Percentiles rank a stretch among this genome's conserved stretches.
These are phyloP conservation scores for Congeria kusceri DNA, from an alignment of 2,888 invertebrate genomes.

Conservation along the genomic window DNA sequence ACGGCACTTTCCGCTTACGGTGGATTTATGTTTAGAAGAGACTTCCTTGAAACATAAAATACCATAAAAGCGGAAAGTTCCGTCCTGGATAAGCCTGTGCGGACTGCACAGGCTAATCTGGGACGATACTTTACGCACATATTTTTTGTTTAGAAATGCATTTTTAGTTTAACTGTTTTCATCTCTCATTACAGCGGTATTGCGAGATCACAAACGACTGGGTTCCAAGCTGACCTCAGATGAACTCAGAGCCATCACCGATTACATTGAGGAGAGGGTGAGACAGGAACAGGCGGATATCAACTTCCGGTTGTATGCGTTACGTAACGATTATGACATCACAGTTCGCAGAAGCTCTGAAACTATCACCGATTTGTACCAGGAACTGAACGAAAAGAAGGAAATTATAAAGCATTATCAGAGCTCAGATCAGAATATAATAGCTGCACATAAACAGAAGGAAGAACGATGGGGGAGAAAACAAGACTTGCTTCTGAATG, in stretches of 20 bases:
- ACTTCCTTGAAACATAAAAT: too few species aligned
- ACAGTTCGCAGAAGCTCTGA: conserved; percentile 60
- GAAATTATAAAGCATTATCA: conserved; percentile 64
- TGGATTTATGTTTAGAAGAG: too few species aligned
- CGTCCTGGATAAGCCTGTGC: too few species aligned
- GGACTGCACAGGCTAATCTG: too few species aligned
- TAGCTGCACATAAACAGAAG: conserved; percentile 63
- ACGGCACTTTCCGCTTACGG: too few species aligned
- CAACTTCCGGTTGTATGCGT: conserved; percentile 59
- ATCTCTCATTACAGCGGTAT: conserved; percentile 57
- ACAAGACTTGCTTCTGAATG: conserved; percentile 59
- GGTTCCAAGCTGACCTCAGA: conserved; percentile 70
- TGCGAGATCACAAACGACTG: conserved; percentile 67
- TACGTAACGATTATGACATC: conserved; percentile 65
- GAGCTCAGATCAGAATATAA: conserved; percentile 60
- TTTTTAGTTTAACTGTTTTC: background rate
- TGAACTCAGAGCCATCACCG: conserved; percentile 64
- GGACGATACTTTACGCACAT: too few species aligned
- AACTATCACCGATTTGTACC: conserved; percentile 57
- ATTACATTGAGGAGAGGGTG: conserved; percentile 66
- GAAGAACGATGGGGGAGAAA: conserved; percentile 66
- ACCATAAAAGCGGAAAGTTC: too few species aligned
- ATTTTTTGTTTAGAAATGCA: too few species aligned
- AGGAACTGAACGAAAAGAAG: conserved; percentile 65
- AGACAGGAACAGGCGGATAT: conserved; percentile 63